phyloP scores from a whole-genome alignment of 2,113 vertebrate genomes.

The Sialia sialis region DNA sequence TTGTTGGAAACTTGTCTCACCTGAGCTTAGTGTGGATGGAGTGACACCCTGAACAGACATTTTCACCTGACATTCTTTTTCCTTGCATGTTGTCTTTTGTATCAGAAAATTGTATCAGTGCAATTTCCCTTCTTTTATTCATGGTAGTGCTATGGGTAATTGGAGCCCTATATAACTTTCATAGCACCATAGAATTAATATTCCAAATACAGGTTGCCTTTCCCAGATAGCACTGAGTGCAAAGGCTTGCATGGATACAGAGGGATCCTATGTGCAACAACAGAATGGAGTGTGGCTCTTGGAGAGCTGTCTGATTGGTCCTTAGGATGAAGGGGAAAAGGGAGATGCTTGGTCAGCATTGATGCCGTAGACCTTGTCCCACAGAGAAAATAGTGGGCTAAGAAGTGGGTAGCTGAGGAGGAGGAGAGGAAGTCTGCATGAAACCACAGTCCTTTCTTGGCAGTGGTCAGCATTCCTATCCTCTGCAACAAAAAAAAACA shows the following conservation, averaged over 20 bases:
- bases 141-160: neutral
- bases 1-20: neutral
- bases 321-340: neutral
- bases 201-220: neutral
- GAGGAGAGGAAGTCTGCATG: neutral
- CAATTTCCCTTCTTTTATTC: neutral
- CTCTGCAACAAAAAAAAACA: neutral
- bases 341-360: neutral
- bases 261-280: fast-evolving
- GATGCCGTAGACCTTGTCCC: neutral
- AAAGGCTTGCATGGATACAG: neutral
- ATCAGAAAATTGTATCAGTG: neutral
- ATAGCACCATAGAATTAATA: neutral
- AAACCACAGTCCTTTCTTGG: neutral
- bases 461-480: neutral
- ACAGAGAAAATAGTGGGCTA: neutral
- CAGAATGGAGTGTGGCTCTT: neutral
- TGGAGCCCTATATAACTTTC: neutral
- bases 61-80: neutral
- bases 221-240: neutral
- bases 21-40: neutral
- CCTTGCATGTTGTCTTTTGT: neutral
- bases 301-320: neutral
- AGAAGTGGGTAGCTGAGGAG: neutral
- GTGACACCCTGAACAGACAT: neutral